These are phyloP conservation scores for Cylloceria caligata DNA, from an alignment of 2,888 invertebrate genomes.

Conservation along the genomic window DNA sequence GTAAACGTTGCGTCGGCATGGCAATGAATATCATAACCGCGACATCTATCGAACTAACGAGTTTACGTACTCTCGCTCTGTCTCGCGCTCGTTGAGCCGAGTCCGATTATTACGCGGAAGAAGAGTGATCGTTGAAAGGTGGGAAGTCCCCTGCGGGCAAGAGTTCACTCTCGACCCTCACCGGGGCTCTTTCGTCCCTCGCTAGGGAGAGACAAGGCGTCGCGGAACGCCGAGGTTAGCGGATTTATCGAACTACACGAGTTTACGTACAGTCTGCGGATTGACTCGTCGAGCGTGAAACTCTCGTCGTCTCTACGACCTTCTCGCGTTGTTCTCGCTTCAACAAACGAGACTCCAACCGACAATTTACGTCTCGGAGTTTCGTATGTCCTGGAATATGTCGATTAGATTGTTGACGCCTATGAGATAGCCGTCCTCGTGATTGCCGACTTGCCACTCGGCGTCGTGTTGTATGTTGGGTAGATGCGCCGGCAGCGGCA, in stretches of 20 bases:
- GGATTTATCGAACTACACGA: constrained; percentile 60
- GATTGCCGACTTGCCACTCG: constrained; percentile 97
- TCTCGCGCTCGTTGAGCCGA: constrained; percentile 18
- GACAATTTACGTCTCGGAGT: constrained; percentile 69
- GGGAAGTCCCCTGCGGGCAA: not conserved
- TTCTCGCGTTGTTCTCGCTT: constrained; percentile 19
- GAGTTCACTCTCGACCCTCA: constrained; percentile 8
- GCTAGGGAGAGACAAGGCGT: not conserved
- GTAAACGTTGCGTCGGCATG: constrained; percentile 39
- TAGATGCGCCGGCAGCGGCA: constrained; percentile 91
- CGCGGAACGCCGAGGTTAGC: not conserved
- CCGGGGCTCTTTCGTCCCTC: not conserved
- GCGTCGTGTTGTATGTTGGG: constrained; percentile 90
- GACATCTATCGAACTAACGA: constrained; percentile 66
- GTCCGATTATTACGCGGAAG: constrained; percentile 23
- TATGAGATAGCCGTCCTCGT: constrained; percentile 97
- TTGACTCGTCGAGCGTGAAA: constrained; percentile 26
- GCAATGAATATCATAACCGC: constrained; percentile 49
- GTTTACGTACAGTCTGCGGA: constrained; percentile 59
- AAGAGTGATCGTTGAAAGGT: not conserved
- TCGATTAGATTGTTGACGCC: constrained; percentile 96
- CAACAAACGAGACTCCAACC: constrained; percentile 9
- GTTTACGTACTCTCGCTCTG: constrained; percentile 61
- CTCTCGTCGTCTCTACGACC: constrained; percentile 15
- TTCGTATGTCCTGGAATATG: constrained; percentile 89